Percentiles rank a stretch among this genome's conserved stretches.
phyloP scores from a whole-genome alignment of 1,140 invertebrate genomes.

The Ostrea denselamellosa region DNA sequence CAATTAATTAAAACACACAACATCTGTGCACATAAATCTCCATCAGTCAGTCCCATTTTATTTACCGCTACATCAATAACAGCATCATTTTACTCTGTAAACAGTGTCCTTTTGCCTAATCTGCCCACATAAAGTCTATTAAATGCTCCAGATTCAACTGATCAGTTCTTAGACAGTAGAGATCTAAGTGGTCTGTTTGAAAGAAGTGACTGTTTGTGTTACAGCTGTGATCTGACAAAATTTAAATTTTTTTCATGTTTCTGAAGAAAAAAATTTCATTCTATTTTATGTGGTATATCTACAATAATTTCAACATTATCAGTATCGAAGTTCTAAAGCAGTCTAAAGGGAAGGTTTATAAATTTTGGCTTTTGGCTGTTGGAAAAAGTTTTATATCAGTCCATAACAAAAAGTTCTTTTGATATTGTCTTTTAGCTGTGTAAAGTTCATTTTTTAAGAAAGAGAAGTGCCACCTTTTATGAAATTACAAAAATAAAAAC shows the following conservation, averaged over 20 bases:
- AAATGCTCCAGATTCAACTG: neutral
- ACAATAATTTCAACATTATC: neutral
- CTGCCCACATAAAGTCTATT: neutral
- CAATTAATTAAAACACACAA: constrained; percentile 33
- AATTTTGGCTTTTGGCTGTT: too few species aligned
- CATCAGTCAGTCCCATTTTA: constrained; percentile 1
- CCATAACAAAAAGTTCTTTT: too few species aligned
- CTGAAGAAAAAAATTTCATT: neutral
- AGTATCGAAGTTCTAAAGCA: neutral
- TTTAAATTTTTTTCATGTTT: neutral
- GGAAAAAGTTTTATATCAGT: too few species aligned
- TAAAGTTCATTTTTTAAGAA: too few species aligned
- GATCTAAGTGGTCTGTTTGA: neutral
- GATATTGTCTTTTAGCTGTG: too few species aligned
- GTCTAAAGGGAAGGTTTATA: neutral
- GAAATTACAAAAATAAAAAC: neutral
- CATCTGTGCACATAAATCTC: constrained; percentile 16
- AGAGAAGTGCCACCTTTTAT: too few species aligned
- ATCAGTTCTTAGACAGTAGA: neutral
- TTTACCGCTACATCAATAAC: neutral
- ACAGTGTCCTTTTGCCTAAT: neutral
- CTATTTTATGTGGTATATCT: neutral
- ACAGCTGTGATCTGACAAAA: constrained; percentile 9
- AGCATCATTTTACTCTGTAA: neutral
- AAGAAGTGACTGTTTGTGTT: neutral